Base-by-base conservation (phyloP, 1,140 invertebrate genomes). In the Drosophila tristis region DNA sequence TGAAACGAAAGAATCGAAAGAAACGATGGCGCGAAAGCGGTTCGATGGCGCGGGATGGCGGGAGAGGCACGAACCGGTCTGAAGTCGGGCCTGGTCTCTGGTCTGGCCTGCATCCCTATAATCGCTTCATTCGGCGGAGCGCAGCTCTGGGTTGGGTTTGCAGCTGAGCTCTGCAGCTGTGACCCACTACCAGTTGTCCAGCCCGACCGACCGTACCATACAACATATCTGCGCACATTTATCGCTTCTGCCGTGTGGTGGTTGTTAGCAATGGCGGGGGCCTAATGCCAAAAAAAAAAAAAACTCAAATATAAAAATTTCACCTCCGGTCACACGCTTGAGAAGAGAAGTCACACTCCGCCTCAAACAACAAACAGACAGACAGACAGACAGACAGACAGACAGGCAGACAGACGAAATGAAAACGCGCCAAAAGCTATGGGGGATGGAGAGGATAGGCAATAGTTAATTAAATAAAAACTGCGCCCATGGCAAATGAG, bases 311-410 rank as follows among this genome's bases (percentile, higher is more conserved):
- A 67, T 70, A 63, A 85, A 75, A 87, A 81, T 86, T 86, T 86
- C 81, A 87, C 81, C 81, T 86, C 81, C 81, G 81, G 81, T 87
- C 81, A 86, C 78, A 86, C 82, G 81, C 81, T 87, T 78, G 78
- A 86, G 68, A 70, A 87, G 81, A 86, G 68, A 70, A 87, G 78
- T 81, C 68, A 87, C 70, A 80, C 47, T 49, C 25, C 9, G 31
- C 31, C 31, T 35, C 31, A 9, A 35, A 35, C 31, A 35, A 35
- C 31, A 35, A 35, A 11, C 9, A 35, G 31, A 11, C 31, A 35
- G 47, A 23, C 25, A 42, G 45, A 23, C 55, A 29, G 56, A 29
- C 8, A 35, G 31, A 35, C 31, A 35, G 11, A 11, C 9, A 35
- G 31, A 23, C 55, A 31, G 56, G 35, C 39, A 55, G 8, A 35